Evolutionary conservation across 1,140 invertebrate genomes (phyloP).

Genomic region (Tetranychus urticae): DNA sequence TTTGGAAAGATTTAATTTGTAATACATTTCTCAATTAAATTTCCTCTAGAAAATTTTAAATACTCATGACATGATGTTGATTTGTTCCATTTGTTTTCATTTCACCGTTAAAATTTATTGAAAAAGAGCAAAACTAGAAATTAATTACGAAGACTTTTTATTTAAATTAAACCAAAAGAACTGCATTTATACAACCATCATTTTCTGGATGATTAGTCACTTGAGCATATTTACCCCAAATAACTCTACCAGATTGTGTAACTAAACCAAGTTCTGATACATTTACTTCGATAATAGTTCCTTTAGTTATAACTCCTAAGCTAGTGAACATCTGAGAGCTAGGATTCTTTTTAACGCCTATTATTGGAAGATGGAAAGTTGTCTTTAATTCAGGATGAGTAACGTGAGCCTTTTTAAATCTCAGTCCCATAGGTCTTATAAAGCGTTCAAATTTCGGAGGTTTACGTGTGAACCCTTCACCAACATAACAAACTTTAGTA

Average conservation of each 20-base stretch:
- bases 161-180: conserved; percentile 58
- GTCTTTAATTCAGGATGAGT: conserved; percentile 98
- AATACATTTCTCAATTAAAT: neutral
- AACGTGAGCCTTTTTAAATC: conserved; percentile 91
- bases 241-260: conserved; percentile 94
- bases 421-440: conserved; percentile 87
- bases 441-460: conserved; percentile 99
- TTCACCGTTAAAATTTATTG: neutral
- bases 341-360: conserved; percentile 98
- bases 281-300: conserved; percentile 90
- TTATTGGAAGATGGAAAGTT: conserved; percentile 93
- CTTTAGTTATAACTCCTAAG: conserved; percentile 95
- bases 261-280: conserved; percentile 96
- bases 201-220: conserved; percentile 99
- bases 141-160: neutral
- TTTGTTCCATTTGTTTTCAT: neutral
- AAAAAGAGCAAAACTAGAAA: neutral
- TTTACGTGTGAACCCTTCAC: conserved; percentile 93
- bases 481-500: conserved; percentile 93
- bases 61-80: neutral
- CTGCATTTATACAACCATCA: conserved; percentile 98
- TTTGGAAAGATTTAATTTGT: neutral
- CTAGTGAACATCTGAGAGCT: conserved; percentile 89
- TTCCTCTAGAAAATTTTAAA: neutral
- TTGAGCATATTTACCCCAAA: conserved; percentile 99